A percentile compares a stretch with the other conserved stretches of the same genome.
These are phyloP conservation scores for Amphibalanus amphitrite DNA, from an alignment of 1,140 invertebrate genomes.

Conservation along the genomic window DNA sequence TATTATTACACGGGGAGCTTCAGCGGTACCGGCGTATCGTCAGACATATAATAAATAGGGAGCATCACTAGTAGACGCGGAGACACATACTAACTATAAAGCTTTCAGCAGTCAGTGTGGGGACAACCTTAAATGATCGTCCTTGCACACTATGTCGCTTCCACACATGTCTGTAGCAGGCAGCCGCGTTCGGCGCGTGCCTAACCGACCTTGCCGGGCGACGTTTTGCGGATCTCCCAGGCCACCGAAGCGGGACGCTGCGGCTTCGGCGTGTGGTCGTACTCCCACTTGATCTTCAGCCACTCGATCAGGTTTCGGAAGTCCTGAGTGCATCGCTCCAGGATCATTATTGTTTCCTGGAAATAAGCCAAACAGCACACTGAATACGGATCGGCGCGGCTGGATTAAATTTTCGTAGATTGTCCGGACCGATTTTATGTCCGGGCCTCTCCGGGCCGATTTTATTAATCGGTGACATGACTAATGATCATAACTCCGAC, in stretches of 20 bases:
- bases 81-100: too few species aligned
- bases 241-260: slow-evolving; percentile 70
- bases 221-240: slow-evolving; percentile 88
- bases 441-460: not conserved
- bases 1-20: too few species aligned
- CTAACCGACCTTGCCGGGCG: slow-evolving; percentile 41
- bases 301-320: slow-evolving; percentile 83
- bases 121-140: too few species aligned
- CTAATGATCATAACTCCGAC: not conserved
- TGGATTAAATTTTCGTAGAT: not conserved
- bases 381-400: not conserved
- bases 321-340: slow-evolving; percentile 84
- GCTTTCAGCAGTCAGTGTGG: too few species aligned
- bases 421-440: not conserved
- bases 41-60: too few species aligned
- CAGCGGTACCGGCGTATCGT: too few species aligned
- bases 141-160: too few species aligned
- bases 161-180: too few species aligned
- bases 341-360: slow-evolving; percentile 79
- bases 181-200: too few species aligned
- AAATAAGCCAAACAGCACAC: slow-evolving; percentile 20
- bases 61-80: too few species aligned
- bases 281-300: slow-evolving; percentile 81
- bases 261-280: slow-evolving; percentile 68
- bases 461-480: slow-evolving; percentile 11